Evolutionary conservation across 2,113 vertebrate genomes (phyloP).

Genomic region (Leptodactylus fuscus): DNA sequence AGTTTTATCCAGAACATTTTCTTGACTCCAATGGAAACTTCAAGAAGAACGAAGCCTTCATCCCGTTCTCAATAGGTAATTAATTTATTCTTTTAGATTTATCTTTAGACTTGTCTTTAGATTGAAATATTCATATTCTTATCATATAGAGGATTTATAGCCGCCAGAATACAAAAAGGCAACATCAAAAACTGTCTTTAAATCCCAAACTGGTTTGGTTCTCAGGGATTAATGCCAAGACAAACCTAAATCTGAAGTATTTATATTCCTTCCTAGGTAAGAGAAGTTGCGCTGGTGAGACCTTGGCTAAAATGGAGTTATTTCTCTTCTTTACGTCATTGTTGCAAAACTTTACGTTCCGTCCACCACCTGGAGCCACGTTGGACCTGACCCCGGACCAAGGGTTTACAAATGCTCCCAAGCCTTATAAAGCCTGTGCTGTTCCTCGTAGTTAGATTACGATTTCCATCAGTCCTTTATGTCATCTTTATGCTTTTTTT

Average conservation of each 20-base stretch:
- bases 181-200: too few relatives aligned
- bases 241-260: too few relatives aligned
- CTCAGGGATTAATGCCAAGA: too few relatives aligned
- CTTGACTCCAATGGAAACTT: not conserved
- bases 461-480: too few relatives aligned
- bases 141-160: too few relatives aligned
- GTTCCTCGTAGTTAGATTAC: not conserved
- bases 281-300: not conserved
- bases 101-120: not conserved
- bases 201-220: too few relatives aligned
- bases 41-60: not conserved
- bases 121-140: too few relatives aligned
- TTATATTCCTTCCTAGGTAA: not conserved
- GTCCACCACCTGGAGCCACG: not conserved
- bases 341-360: not conserved
- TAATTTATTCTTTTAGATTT: not conserved
- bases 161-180: too few relatives aligned
- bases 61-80: not conserved
- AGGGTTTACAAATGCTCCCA: not conserved
- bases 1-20: slow-evolving; percentile 1
- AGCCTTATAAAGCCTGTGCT: not conserved
- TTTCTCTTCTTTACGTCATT: not conserved
- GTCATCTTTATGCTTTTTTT: too few relatives aligned
- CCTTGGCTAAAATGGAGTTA: not conserved
- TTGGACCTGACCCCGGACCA: not conserved